These are phyloP conservation scores for Drosophila rufa DNA, from an alignment of 1,140 invertebrate species.

Conservation along the genomic window DNA sequence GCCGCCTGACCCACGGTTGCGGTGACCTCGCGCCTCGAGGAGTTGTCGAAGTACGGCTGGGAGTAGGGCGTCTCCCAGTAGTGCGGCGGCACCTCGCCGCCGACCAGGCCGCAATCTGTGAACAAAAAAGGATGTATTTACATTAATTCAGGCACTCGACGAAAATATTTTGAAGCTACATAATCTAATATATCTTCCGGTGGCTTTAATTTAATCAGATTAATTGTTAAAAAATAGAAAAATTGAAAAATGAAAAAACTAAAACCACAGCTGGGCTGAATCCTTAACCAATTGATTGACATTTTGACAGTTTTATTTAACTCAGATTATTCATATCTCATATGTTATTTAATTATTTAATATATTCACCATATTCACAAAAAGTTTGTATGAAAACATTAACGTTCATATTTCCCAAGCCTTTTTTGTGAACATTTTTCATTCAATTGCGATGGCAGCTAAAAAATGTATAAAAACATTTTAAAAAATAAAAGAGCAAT, in stretches of 20 bases:
- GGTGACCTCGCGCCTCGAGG: slow-evolving; percentile 92
- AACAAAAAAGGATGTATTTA: slow-evolving; percentile 25
- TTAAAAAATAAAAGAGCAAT: background rate
- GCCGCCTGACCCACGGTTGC: slow-evolving; percentile 94
- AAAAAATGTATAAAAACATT: background rate
- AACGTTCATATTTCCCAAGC: background rate
- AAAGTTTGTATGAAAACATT: background rate
- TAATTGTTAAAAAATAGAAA: background rate
- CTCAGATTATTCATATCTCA: background rate
- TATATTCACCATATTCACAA: background rate
- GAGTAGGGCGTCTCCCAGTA: slow-evolving; percentile 88
- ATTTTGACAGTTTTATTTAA: slow-evolving; percentile 2
- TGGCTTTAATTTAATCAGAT: background rate
- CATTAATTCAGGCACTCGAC: slow-evolving; percentile 1
- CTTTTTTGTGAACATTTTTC: background rate
- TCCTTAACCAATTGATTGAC: background rate
- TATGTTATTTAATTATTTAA: too few relatives aligned
- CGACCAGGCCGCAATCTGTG: slow-evolving; percentile 76
- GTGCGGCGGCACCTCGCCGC: slow-evolving; percentile 82
- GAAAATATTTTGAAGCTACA: slow-evolving; percentile 10
- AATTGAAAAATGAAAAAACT: background rate
- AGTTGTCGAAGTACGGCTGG: slow-evolving; percentile 96
- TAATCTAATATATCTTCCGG: too few relatives aligned
- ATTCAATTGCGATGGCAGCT: background rate
- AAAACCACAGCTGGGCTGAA: too few relatives aligned